phyloP scores from a whole-genome alignment of 2,113 vertebrate species.

The Aegithalos caudatus region DNA sequence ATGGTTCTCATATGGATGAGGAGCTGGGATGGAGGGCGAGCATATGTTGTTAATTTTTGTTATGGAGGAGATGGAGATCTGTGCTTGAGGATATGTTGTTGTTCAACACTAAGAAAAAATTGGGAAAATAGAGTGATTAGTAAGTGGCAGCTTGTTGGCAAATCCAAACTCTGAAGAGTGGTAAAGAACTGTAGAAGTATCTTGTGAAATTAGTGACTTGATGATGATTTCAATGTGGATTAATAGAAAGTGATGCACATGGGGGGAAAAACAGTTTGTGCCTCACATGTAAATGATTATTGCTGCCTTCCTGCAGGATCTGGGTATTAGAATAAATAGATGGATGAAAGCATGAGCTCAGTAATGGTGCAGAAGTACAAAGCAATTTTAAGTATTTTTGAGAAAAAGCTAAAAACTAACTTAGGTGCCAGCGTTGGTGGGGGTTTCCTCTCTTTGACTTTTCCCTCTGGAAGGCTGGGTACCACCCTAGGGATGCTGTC shows the following conservation, averaged over 20 bases:
- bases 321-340: background rate
- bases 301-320: background rate
- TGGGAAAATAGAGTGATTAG: conserved; percentile 40
- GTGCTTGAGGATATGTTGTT: conserved; percentile 16
- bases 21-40: conserved; percentile 28
- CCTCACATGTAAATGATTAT: background rate
- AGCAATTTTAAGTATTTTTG: background rate
- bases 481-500: background rate
- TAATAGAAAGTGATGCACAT: conserved; percentile 20
- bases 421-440: background rate
- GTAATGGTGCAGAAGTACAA: background rate
- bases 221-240: conserved; percentile 28
- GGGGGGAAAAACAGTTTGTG: background rate
- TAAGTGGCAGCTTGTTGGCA: conserved; percentile 54
- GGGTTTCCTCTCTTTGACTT: background rate
- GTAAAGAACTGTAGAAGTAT: conserved; percentile 9
- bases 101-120: conserved; percentile 33
- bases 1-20: background rate
- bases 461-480: background rate
- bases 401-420: background rate
- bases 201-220: conserved; percentile 37
- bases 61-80: background rate
- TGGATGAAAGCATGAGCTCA: background rate
- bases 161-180: background rate
- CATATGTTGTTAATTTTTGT: conserved; percentile 16